Conservation (phyloP, 2,888 invertebrate genomes). For the Euproctis similis region DNA sequence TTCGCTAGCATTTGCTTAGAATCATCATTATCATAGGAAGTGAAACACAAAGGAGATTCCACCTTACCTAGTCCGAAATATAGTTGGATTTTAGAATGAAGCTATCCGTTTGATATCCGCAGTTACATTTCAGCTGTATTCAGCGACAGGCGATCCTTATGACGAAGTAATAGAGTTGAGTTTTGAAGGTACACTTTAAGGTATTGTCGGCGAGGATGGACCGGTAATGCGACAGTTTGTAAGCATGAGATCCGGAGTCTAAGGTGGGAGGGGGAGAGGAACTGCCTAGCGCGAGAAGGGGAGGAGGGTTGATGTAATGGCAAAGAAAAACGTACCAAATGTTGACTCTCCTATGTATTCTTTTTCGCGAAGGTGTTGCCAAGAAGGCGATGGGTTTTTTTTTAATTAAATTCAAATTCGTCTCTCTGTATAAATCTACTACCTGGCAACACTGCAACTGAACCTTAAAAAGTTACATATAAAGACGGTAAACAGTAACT, state of each 20-base stretch:
- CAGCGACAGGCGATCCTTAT: constrained; percentile 27
- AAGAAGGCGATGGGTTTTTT: constrained; percentile 3
- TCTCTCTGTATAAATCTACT: too few relatives aligned
- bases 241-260: constrained; percentile 67
- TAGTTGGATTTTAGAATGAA: constrained; percentile 36
- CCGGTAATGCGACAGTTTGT: constrained; percentile 74
- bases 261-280: constrained; percentile 28
- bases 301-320: constrained; percentile 34
- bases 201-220: constrained; percentile 56
- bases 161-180: constrained; percentile 31
- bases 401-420: constrained; percentile 8
- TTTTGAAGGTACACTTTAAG: constrained; percentile 33
- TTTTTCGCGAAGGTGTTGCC: constrained; percentile 27
- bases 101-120: constrained; percentile 15
- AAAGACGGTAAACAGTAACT: too few relatives aligned
- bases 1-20: constrained; percentile 65
- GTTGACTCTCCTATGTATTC: too few relatives aligned
- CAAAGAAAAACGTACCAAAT: constrained; percentile 66
- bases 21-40: constrained; percentile 53
- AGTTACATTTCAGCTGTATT: constrained; percentile 19
- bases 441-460: too few relatives aligned
- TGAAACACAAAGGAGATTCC: constrained; percentile 29
- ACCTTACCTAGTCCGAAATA: constrained; percentile 32
- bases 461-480: too few relatives aligned
- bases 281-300: constrained; percentile 11